Evolutionary conservation across 1,140 invertebrate genomes (phyloP).

Genomic region (Atopsyche davidsoni): DNA sequence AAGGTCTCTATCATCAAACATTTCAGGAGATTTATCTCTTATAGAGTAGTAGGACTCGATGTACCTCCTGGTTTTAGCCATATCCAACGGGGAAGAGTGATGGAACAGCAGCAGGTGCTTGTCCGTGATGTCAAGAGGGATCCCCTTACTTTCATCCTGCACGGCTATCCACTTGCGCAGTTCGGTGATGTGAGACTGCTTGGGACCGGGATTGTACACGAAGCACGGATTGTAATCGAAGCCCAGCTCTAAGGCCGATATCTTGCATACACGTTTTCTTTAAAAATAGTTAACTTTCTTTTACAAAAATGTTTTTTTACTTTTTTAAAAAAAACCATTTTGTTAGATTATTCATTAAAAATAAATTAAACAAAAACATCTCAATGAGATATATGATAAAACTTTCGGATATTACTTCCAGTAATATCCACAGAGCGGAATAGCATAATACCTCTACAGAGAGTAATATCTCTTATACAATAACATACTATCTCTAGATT

Average conservation of each 20-base stretch:
- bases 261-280: no score
- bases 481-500: no score
- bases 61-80: conserved; percentile 51
- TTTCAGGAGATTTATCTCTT: conserved; percentile 51
- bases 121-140: conserved; percentile 44
- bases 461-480: no score
- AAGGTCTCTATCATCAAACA: conserved; percentile 50
- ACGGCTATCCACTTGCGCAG: conserved; percentile 17
- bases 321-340: no score
- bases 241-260: conserved; percentile 22
- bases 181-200: conserved; percentile 17
- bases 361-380: no score
- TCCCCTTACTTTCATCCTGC: conserved; percentile 14
- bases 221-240: conserved; percentile 21
- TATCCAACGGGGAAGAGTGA: conserved; percentile 52
- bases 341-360: no score
- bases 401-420: no score
- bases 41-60: conserved; percentile 54
- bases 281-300: no score
- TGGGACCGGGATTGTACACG: conserved; percentile 13
- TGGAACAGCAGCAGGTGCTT: conserved; percentile 54
- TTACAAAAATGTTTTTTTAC: no score
- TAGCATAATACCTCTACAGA: no score
- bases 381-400: no score
- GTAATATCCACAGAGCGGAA: no score